phyloP scores from a whole-genome alignment of 2,797 vertebrate genomes.

The Falco rusticolus region DNA sequence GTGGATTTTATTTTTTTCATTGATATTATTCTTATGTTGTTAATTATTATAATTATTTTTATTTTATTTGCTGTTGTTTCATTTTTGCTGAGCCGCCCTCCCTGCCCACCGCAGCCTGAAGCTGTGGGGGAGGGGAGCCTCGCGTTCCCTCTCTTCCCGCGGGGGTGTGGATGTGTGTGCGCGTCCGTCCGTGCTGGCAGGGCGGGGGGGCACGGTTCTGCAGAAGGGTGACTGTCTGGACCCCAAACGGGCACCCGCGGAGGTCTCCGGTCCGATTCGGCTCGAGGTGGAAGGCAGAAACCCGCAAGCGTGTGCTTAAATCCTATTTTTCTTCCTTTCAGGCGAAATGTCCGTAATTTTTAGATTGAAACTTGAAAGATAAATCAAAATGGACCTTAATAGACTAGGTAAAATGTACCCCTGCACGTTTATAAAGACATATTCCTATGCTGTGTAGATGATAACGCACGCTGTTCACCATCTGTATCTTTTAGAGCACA shows the following conservation, averaged over 20 bases:
- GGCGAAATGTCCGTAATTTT: slow-evolving; percentile 38
- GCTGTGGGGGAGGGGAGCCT: slow-evolving; percentile 50
- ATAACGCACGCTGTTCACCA: slow-evolving; percentile 37
- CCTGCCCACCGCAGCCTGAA: neutral
- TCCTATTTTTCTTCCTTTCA: slow-evolving; percentile 37
- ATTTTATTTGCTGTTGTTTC: neutral
- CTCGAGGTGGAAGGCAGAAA: slow-evolving; percentile 4
- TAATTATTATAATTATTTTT: neutral
- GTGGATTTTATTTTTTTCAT: neutral
- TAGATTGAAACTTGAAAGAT: slow-evolving; percentile 51
- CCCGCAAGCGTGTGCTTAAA: neutral
- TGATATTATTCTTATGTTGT: fast-evolving
- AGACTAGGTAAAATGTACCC: slow-evolving; percentile 52
- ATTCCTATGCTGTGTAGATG: slow-evolving; percentile 44
- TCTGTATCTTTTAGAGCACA: slow-evolving; percentile 62
- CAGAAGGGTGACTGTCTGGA: neutral
- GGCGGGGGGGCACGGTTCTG: neutral
- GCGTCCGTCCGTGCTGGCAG: neutral
- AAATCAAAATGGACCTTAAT: slow-evolving; percentile 46
- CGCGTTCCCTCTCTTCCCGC: slow-evolving; percentile 43
- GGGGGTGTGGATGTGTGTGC: neutral
- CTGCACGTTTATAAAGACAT: slow-evolving; percentile 39
- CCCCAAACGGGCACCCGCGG: neutral
- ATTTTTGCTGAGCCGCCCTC: neutral
- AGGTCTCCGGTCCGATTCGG: neutral